phyloP scores from a whole-genome alignment of 1,140 invertebrate genomes.

The Dermatophagoides farinae region DNA sequence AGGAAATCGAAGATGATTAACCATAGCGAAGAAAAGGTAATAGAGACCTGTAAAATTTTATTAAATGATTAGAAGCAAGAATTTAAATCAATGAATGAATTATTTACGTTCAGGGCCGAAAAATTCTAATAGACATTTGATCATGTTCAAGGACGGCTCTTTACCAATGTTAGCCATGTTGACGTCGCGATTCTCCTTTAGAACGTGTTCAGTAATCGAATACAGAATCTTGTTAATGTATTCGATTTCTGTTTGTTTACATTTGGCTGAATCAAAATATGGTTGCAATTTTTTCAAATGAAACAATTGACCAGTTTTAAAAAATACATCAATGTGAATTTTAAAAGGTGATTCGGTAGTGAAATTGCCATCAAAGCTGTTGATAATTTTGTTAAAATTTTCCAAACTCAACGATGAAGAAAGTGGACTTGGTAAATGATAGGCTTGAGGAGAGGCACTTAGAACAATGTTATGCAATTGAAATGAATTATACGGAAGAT shows the following conservation, averaged over 20 bases:
- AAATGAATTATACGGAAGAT: conserved; percentile 95
- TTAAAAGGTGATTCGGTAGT: neutral
- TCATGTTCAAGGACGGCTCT: conserved; percentile 97
- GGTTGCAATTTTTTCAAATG: neutral
- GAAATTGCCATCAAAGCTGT: neutral
- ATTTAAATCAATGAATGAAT: neutral
- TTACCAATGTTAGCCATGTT: conserved; percentile 90
- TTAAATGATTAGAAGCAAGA: neutral
- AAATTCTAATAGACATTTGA: conserved; percentile 47
- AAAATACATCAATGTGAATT: neutral
- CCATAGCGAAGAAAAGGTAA: conserved; percentile 90
- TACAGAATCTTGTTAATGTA: too few species aligned
- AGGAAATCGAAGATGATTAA: conserved; percentile 92
- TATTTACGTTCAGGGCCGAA: neutral
- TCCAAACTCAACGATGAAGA: conserved; percentile 91
- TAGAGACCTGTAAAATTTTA: conserved; percentile 41
- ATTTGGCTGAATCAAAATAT: conserved; percentile 35
- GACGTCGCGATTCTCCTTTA: conserved; percentile 38
- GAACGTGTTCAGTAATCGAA: neutral
- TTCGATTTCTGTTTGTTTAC: conserved; percentile 43
- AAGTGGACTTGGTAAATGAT: conserved; percentile 93
- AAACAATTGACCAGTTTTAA: neutral
- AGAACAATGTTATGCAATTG: conserved; percentile 96
- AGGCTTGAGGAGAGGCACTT: conserved; percentile 77
- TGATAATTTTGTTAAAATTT: conserved; percentile 42